Percentiles rank a stretch among this genome's conserved stretches.
Evolutionary conservation across 2,888 invertebrate genomes (phyloP).

Genomic region (Amblyjoppa proteus): DNA sequence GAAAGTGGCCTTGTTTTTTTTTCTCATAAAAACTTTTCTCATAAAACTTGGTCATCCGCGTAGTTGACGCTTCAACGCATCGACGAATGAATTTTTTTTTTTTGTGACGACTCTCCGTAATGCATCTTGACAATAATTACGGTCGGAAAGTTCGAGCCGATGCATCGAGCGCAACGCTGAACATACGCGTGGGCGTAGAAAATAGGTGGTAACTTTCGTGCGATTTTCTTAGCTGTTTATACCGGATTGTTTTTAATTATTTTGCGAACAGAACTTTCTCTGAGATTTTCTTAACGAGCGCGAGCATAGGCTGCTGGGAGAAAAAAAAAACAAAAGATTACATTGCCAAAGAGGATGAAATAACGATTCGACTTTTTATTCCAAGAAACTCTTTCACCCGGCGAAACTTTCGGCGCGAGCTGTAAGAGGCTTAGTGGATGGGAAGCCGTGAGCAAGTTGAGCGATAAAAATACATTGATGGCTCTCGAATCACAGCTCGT

Average conservation of each 20-base stretch:
- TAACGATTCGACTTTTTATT: constrained; percentile 13
- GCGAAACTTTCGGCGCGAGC: constrained; percentile 11
- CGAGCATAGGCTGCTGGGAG: not conserved
- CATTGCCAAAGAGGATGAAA: constrained; percentile 12
- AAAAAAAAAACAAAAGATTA: constrained; percentile 5
- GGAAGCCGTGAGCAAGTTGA: not conserved
- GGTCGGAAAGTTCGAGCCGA: not conserved
- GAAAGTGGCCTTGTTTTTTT: constrained; percentile 16
- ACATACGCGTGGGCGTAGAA: not conserved
- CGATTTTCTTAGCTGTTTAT: not conserved
- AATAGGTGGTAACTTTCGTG: not conserved
- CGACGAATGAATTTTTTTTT: not conserved
- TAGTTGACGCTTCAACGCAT: not conserved
- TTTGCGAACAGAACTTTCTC: not conserved
- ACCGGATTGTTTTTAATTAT: not conserved
- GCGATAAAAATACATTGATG: not conserved
- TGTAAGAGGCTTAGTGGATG: not conserved
- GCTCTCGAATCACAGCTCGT: not conserved
- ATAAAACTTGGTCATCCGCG: constrained; percentile 65
- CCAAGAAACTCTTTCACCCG: not conserved
- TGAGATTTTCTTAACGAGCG: not conserved
- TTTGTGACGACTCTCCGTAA: not conserved
- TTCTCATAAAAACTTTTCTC: constrained; percentile 73
- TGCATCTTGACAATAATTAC: not conserved
- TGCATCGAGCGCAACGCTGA: not conserved